Conservation (phyloP, 2,888 invertebrate genomes). For the Trachelus tabidus region DNA sequence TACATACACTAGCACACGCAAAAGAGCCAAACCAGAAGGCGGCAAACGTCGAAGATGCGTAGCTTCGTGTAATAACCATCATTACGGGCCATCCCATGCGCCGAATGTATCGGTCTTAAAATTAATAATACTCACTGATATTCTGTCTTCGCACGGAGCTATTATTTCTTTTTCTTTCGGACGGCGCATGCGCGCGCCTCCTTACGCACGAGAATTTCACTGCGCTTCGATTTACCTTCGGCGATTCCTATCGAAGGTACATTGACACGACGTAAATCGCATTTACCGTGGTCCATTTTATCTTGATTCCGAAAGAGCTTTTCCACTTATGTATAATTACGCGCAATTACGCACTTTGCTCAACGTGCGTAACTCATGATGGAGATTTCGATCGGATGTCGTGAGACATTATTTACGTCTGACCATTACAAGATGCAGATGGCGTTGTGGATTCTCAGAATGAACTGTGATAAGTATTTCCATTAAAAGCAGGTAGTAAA, state of each 20-base stretch:
- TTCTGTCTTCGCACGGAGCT: constrained; percentile 6
- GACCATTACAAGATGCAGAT: background rate
- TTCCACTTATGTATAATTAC: background rate
- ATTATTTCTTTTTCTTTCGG: background rate
- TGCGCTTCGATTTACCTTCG: background rate
- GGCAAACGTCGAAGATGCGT: constrained; percentile 4
- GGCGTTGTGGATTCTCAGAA: background rate
- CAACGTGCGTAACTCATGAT: background rate
- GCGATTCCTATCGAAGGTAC: background rate
- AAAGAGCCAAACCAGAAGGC: background rate
- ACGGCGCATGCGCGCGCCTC: background rate
- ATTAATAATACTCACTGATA: constrained; percentile 36
- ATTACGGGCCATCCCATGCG: constrained; percentile 37
- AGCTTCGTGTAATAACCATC: constrained; percentile 34
- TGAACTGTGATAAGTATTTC: background rate
- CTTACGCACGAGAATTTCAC: background rate
- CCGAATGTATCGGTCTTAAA: constrained; percentile 27
- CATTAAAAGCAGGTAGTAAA: background rate
- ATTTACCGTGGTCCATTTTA: background rate
- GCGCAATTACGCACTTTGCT: background rate
- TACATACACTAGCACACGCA: background rate
- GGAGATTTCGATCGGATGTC: background rate
- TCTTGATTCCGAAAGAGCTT: background rate
- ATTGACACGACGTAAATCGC: background rate
- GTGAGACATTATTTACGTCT: background rate